Evolutionary conservation across 1,140 invertebrate species (phyloP).

Genomic region (Oedothorax gibbosus): DNA sequence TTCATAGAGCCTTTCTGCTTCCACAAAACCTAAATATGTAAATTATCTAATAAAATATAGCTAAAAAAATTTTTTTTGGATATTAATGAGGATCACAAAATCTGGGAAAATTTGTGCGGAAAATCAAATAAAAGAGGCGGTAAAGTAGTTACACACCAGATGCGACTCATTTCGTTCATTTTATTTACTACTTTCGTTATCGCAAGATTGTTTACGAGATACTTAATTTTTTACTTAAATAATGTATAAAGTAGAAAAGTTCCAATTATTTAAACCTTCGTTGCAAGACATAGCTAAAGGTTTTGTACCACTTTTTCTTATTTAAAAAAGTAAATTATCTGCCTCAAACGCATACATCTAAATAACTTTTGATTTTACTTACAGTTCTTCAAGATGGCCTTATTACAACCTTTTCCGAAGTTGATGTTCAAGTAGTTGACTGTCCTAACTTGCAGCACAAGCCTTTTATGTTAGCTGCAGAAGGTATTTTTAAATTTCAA

Average conservation of each 20-base stretch:
- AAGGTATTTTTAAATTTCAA: slow-evolving; percentile 73
- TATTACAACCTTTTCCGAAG: slow-evolving; percentile 77
- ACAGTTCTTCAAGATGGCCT: slow-evolving; percentile 81
- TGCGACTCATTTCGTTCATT: too few species aligned
- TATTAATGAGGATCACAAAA: too few species aligned
- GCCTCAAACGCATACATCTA: background rate
- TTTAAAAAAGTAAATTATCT: background rate
- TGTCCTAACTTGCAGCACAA: slow-evolving; percentile 84
- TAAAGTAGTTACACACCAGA: too few species aligned
- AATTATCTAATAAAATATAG: too few species aligned
- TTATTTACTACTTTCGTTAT: background rate
- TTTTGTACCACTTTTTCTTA: background rate
- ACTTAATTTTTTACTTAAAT: background rate
- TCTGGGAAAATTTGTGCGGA: too few species aligned
- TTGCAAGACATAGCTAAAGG: background rate
- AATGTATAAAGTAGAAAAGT: slow-evolving; percentile 16
- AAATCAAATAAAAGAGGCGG: too few species aligned
- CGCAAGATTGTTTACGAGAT: background rate
- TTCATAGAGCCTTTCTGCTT: too few species aligned
- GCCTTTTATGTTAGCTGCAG: slow-evolving; percentile 81
- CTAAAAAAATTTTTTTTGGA: too few species aligned
- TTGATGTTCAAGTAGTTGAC: slow-evolving; percentile 79
- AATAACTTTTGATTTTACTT: slow-evolving; percentile 7
- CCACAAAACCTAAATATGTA: too few species aligned
- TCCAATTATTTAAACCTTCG: background rate